phyloP scores from a whole-genome alignment of 2,797 vertebrate genomes.

The Dendrocincla fuliginosa region DNA sequence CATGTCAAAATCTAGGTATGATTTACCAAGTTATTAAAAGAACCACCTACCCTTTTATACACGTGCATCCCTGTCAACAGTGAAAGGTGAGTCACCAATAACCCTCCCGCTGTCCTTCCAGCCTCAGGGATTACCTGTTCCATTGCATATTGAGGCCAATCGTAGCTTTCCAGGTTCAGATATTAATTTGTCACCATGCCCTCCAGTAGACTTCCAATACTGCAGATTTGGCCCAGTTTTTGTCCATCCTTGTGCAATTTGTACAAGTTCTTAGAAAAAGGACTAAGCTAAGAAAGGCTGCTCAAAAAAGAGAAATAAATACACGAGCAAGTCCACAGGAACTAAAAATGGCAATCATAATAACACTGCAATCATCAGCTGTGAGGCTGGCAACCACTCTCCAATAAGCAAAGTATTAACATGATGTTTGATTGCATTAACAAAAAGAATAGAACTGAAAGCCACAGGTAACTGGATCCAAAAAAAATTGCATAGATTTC shows the following conservation, averaged over 20 bases:
- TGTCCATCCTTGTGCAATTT: background rate
- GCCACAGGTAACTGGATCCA: background rate
- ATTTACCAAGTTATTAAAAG: background rate
- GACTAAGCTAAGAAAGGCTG: background rate
- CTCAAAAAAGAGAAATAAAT: background rate
- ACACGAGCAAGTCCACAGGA: background rate
- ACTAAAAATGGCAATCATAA: background rate
- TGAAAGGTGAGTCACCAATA: background rate
- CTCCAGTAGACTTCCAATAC: background rate
- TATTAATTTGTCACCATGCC: background rate
- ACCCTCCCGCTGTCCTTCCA: background rate
- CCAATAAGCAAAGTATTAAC: background rate
- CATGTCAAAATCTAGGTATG: background rate
- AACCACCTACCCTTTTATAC: background rate
- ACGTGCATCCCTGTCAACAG: background rate
- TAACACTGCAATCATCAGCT: background rate
- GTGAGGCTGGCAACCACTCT: background rate
- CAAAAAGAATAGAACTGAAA: background rate
- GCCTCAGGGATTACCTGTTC: background rate
- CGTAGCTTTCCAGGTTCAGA: background rate
- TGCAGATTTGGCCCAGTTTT: background rate
- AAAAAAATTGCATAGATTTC: background rate
- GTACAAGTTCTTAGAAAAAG: background rate
- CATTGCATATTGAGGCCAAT: accelerated
- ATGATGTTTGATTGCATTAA: background rate